Conservation (phyloP, 2,113 vertebrate species). For the Tupaia chinensis region DNA sequence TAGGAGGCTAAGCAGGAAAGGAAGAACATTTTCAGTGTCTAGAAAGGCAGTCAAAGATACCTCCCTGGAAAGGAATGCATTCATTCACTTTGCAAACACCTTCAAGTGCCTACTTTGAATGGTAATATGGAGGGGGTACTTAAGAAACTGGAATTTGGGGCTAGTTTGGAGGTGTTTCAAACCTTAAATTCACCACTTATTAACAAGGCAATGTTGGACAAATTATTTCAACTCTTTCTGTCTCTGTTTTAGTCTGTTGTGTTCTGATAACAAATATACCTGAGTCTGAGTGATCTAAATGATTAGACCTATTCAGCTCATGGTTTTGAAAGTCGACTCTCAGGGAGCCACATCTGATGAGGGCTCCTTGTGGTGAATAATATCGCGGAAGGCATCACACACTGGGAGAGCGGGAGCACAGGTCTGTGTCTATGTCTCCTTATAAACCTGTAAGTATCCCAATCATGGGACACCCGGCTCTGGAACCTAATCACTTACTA, state of each 20-base stretch:
- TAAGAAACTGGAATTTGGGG: slow-evolving; percentile 19
- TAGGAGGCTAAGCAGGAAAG: neutral
- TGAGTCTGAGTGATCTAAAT: too few species aligned
- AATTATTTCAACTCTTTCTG: neutral
- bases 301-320: too few species aligned
- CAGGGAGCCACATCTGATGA: too few species aligned
- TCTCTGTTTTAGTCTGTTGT: neutral
- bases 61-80: neutral
- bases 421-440: too few species aligned
- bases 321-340: too few species aligned
- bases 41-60: neutral
- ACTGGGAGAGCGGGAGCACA: too few species aligned
- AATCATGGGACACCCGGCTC: too few species aligned
- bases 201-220: neutral
- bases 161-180: slow-evolving; percentile 22
- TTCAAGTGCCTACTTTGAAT: slow-evolving; percentile 22
- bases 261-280: too few species aligned
- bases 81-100: slow-evolving; percentile 42
- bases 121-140: neutral
- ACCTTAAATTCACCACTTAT: neutral
- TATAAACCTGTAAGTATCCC: too few species aligned
- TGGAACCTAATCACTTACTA: too few species aligned
- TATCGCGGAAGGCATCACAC: too few species aligned
- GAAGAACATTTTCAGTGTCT: neutral
- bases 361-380: too few species aligned